Evolutionary conservation across 2,888 invertebrate genomes (phyloP).

Genomic region (Patella caerulea): DNA sequence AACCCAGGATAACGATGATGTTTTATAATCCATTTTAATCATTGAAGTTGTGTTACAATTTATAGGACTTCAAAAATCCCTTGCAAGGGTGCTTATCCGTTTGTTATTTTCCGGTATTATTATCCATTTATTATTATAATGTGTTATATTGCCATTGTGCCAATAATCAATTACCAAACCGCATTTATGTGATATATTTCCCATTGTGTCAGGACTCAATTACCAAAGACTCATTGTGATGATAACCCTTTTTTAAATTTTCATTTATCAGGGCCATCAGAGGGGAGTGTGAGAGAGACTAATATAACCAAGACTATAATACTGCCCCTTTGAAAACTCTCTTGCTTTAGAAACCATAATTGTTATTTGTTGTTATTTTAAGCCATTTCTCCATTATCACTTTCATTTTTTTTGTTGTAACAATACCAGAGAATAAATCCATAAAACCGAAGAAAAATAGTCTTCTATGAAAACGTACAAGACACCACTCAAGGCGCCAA

Average conservation of each 20-base stretch:
- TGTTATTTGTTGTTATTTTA: neutral
- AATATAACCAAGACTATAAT: constrained; percentile 4
- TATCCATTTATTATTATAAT: too few relatives aligned
- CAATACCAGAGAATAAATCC: too few relatives aligned
- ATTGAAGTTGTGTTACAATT: neutral
- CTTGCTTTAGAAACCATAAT: neutral
- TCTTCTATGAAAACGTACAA: too few relatives aligned
- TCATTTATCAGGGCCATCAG: neutral
- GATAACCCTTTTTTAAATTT: neutral
- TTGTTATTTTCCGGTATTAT: too few relatives aligned
- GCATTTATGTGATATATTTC: too few relatives aligned
- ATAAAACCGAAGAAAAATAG: too few relatives aligned
- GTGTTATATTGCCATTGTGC: too few relatives aligned
- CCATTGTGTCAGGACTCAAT: too few relatives aligned
- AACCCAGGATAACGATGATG: neutral
- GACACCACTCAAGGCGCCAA: too few relatives aligned
- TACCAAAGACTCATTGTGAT: neutral
- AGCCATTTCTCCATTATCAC: neutral
- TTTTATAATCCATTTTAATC: neutral
- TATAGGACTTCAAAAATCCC: neutral
- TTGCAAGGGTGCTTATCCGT: neutral
- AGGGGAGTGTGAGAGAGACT: constrained; percentile 4
- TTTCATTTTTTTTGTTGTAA: too few relatives aligned
- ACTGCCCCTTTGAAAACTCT: neutral
- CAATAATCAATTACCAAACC: too few relatives aligned